These are phyloP conservation scores for Dipus sagitta DNA, from an alignment of 2,797 vertebrate species.

Conservation along the genomic window DNA sequence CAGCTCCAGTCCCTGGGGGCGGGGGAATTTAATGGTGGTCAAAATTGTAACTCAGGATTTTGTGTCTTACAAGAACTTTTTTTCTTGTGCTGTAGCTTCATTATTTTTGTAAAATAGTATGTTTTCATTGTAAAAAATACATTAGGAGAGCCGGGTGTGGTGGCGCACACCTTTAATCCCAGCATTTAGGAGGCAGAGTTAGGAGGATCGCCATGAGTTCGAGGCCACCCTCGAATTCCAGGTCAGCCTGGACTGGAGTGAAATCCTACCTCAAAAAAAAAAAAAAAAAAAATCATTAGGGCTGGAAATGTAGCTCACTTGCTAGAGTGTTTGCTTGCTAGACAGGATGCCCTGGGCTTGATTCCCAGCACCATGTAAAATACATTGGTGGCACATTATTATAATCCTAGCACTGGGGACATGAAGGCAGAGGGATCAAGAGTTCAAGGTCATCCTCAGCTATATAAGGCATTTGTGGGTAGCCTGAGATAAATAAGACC, in stretches of 20 bases:
- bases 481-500: not conserved
- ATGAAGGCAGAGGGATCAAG: not conserved
- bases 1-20: not conserved
- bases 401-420: not conserved
- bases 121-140: conserved; percentile 27
- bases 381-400: not conserved
- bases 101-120: not conserved
- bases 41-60: not conserved
- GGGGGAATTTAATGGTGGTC: not conserved
- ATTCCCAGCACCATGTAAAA: not conserved
- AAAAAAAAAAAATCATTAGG: too few species aligned
- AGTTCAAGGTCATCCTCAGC: not conserved
- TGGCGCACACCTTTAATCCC: too few species aligned
- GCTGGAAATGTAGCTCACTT: not conserved
- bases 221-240: too few species aligned
- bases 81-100: not conserved
- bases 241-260: too few species aligned
- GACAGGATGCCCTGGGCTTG: not conserved
- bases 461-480: not conserved
- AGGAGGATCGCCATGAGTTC: too few species aligned
- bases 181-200: too few species aligned
- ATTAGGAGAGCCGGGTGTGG: too few species aligned
- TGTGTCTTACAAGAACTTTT: not conserved
- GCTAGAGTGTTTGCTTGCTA: too few species aligned
- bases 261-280: not conserved